phyloP scores from a whole-genome alignment of 2,113 vertebrate species.

The Cyanoderma ruficeps region DNA sequence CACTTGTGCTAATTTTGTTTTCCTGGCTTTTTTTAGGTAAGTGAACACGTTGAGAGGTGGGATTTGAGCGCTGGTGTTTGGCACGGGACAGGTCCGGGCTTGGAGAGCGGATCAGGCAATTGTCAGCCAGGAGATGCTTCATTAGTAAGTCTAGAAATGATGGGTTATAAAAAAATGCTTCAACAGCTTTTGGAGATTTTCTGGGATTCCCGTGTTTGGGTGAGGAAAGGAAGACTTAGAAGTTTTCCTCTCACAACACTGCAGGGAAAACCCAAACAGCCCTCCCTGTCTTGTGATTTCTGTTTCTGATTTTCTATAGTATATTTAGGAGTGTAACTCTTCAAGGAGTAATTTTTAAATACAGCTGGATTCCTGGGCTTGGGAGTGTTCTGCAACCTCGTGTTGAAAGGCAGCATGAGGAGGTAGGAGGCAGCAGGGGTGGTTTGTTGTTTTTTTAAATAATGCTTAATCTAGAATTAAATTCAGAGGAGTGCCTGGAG shows the following conservation, averaged over 20 bases:
- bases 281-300: fast-evolving
- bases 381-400: background rate
- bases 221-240: background rate
- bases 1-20: background rate
- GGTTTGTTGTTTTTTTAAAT: background rate
- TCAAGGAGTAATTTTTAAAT: background rate
- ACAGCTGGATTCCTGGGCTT: background rate
- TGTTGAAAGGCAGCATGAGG: background rate
- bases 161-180: fast-evolving
- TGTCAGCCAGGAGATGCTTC: background rate
- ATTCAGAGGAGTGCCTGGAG: slow-evolving; percentile 48
- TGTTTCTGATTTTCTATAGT: background rate
- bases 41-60: background rate
- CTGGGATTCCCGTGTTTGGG: background rate
- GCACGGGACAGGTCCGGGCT: background rate
- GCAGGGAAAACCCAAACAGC: background rate
- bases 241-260: fast-evolving
- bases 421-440: slow-evolving; percentile 4
- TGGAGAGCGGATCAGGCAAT: background rate
- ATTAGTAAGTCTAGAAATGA: background rate
- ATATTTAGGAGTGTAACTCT: background rate
- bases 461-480: slow-evolving; percentile 54
- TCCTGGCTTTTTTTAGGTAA: slow-evolving; percentile 36
- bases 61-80: background rate
- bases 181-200: background rate